Percentiles rank a stretch among this genome's conserved stretches.
phyloP scores from a whole-genome alignment of 2,797 vertebrate genomes.

The Eulemur mongoz region DNA sequence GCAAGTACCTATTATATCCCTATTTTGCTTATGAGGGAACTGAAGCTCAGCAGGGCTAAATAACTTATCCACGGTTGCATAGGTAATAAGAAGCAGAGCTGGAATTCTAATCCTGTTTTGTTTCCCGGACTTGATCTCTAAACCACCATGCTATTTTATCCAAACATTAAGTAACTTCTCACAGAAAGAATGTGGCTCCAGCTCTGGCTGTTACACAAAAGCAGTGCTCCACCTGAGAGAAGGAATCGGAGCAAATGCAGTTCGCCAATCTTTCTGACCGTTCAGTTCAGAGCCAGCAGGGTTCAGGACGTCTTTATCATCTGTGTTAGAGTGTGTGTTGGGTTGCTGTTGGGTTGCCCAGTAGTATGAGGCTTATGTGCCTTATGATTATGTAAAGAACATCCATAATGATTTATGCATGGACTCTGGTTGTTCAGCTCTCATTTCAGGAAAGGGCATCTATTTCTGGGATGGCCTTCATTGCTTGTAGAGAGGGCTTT shows the following conservation, averaged over 20 bases:
- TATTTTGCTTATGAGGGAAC: neutral
- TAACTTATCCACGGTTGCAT: neutral
- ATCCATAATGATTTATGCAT: neutral
- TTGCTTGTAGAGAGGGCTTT: neutral
- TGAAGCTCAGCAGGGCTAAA: neutral
- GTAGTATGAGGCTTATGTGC: neutral
- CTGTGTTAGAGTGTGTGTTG: neutral
- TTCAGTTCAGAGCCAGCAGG: neutral
- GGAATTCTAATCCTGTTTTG: neutral
- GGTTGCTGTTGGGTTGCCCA: neutral
- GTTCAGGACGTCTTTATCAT: neutral
- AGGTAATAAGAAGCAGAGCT: neutral
- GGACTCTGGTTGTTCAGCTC: neutral
- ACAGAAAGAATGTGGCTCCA: neutral
- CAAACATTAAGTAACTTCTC: neutral
- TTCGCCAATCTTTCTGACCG: neutral
- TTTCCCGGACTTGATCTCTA: neutral
- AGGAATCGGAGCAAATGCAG: neutral
- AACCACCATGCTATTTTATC: slow-evolving; percentile 7
- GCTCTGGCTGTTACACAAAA: neutral
- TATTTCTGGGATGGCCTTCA: neutral
- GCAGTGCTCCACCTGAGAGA: neutral
- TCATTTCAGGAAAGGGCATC: neutral
- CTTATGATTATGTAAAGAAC: neutral
- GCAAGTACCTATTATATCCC: neutral